Base-by-base conservation (phyloP, 2,888 invertebrate genomes). In the Ennomos erosarius region DNA sequence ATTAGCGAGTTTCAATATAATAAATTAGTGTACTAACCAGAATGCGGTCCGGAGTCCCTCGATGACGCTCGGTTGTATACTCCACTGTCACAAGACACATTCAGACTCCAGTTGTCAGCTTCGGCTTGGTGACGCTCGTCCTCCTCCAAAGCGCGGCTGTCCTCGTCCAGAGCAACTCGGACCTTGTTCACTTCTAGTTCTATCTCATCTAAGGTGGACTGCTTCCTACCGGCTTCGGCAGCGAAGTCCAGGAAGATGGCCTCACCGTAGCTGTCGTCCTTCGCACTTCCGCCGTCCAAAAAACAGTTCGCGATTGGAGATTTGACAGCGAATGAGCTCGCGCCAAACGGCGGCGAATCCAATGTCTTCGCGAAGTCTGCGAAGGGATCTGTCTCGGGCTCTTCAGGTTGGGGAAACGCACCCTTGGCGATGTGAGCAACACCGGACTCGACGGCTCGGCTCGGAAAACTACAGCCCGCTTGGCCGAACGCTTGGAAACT, bases 1-100 rank as follows among this genome's bases (percentile, higher is more conserved):
- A 74, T 70, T 69, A 64, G 71, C 64, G 59, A 62, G 50, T 62
- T 70, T 63, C 48, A 49, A 64, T 59, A 58, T 44, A 26, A n/a
- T n/a, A n/a, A n/a, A n/a, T n/a, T 6, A 46, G 58, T 62, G 63
- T 73, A 82, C 88, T 87, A 62, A 92, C 93, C 92, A 65, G 93
- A 93, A 75, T 93, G 92, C 26, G 93, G 93, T 59, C 93, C 93
- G 52, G 93, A 93, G 70, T 93, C 93, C 63, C 93, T 85, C 53
- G 93, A 93, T 16, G 92, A 92, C 33, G 92, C 94, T 26, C 94
- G 93, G 74, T 94, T 94, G 78, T 94, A 94, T 65, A 93, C 93
- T 59, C 93, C 93, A 75, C 93, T 93, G 74, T 94, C 94, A 64
- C 93, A 93, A 59, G 93, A 94, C 65, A 93, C 91, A 78, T 93